Evolutionary conservation across 2,113 vertebrate genomes (phyloP), one percentile per base, ranked within the genome.

Genomic region (Brachypteracias leptosomus): DNA sequence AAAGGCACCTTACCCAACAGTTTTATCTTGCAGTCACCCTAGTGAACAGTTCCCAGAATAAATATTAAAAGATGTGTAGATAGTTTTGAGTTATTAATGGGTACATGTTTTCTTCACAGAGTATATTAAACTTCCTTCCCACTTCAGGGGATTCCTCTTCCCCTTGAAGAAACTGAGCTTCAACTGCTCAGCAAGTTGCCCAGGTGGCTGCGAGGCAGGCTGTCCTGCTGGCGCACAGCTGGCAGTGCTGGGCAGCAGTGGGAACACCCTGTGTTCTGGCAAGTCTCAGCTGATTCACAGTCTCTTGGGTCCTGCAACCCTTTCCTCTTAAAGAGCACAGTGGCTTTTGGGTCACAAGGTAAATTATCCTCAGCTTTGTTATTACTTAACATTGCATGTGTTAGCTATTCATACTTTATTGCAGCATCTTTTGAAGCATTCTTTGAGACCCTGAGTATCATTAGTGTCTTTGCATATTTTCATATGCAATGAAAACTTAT

Each of bases 211-310:
- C 24, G 17, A 47, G 35, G 19, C 12, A 31, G 10, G 46, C 13
- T 73, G 3, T 3, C 29, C 51, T 1, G 0, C 57, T 16, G 25
- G 18, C 22, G 13, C 49, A 21, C 9, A 51, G 54, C 4, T 21
- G 35, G 21, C 28, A 58, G 42, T 16, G 29, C 14, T 28, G 36
- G 12, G 42, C 49, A 94, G 57, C n/a, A 61, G 16, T 3, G 54
- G 19, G 47, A 70, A 72, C 0, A 26, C 25, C 79, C 46, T 82
- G 47, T 80, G 57, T 25, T 87, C 57, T 73, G 29, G 8, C 19
- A 65, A 81, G 10, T 42, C 46, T 62, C 88, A 73, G 71, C 4
- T 90, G 65, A 79, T 79, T 94, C 77, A 88, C 7, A 49, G 22
- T 52, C 44, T 31, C 54, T 29, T 62, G 55, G 36, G 67, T 47